A percentile compares a stretch with the other conserved stretches of the same genome.
These are phyloP conservation scores for Agrotis segetum DNA, from an alignment of 2,888 invertebrate species.

Conservation along the genomic window DNA sequence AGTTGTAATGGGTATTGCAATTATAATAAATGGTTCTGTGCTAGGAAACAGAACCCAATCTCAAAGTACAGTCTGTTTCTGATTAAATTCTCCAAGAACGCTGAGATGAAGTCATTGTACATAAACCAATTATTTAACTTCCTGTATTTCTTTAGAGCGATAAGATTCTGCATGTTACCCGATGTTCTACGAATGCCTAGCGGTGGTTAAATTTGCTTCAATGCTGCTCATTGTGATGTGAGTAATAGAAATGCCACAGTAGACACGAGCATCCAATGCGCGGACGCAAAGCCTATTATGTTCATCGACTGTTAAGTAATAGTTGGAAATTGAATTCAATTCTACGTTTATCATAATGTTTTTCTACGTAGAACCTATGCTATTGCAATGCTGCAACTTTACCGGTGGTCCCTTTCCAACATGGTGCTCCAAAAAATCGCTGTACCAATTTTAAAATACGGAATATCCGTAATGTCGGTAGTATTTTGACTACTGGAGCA, in stretches of 20 bases:
- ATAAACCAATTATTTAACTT: slow-evolving; percentile 44
- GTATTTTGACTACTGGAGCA: slow-evolving; percentile 1
- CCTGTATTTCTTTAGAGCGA: slow-evolving; percentile 40
- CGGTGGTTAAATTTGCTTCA: slow-evolving; percentile 24
- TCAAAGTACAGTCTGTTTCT: slow-evolving; percentile 18
- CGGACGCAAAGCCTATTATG: slow-evolving; percentile 41
- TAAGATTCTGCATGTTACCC: slow-evolving; percentile 46
- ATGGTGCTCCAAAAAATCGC: neutral
- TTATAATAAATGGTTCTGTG: neutral
- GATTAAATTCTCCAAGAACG: slow-evolving; percentile 38
- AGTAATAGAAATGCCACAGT: slow-evolving; percentile 49
- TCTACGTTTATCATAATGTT: slow-evolving; percentile 14
- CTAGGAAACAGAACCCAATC: slow-evolving; percentile 20
- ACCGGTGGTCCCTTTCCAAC: neutral
- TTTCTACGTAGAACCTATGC: neutral
- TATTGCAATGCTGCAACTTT: neutral
- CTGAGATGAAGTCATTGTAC: slow-evolving; percentile 25
- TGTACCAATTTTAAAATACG: neutral
- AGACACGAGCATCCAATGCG: slow-evolving; percentile 46
- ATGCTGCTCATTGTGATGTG: slow-evolving; percentile 34
- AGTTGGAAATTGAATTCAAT: slow-evolving; percentile 48
- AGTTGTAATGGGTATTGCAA: neutral
- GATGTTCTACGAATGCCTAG: slow-evolving; percentile 30
- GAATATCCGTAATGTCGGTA: neutral
- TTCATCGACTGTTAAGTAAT: slow-evolving; percentile 47